Evolutionary conservation across 2,113 vertebrate species (phyloP), one percentile per base, ranked within the genome.

Genomic region (Engraulis encrasicolus): DNA sequence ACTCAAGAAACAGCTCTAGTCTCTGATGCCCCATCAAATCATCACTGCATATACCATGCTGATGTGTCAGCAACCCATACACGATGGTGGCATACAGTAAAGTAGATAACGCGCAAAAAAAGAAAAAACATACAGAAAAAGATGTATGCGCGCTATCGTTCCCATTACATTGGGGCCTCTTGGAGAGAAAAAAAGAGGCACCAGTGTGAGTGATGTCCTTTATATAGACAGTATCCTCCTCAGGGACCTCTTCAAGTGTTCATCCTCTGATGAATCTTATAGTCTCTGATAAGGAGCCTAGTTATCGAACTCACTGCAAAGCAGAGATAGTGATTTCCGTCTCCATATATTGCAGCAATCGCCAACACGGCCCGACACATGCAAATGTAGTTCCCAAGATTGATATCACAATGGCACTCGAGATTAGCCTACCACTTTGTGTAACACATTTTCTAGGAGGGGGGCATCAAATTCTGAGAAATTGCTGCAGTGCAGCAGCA

Each of bases 401-500:
- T 74, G 66, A 74, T 74, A 74, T 74, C 66, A 74, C 66, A 34
- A 31, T 74, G 66, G 34, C 66, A 74, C 66, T 74, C 66, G 34
- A 27, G 66, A 74, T 74, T 74, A 74, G 11, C 31, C 66, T 74
- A 11, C 66, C 66, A 74, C 66, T 74, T 74, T 74, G 66, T 74
- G 12, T 34, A 74, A 74, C 66, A 74, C 66, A 74, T 74, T 74
- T 74, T 27, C 66, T 74, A 31, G 66, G 89, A 85, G 80, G 66
- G 66, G 89, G 84, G 80, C 84, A 87, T 74, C 52, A 78, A 88
- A 88, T 90, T 87, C 84, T 88, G 83, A 89, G 90, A 66, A 45
- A 82, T 89, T 89, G 90, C 91, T 93, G 92, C 92, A 93, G 88
- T 94, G 93, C 91, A 93, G 90, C 86, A 92, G 91, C 91, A 88